phyloP scores from a whole-genome alignment of 1,140 invertebrate genomes.

The Mamestra configurata region DNA sequence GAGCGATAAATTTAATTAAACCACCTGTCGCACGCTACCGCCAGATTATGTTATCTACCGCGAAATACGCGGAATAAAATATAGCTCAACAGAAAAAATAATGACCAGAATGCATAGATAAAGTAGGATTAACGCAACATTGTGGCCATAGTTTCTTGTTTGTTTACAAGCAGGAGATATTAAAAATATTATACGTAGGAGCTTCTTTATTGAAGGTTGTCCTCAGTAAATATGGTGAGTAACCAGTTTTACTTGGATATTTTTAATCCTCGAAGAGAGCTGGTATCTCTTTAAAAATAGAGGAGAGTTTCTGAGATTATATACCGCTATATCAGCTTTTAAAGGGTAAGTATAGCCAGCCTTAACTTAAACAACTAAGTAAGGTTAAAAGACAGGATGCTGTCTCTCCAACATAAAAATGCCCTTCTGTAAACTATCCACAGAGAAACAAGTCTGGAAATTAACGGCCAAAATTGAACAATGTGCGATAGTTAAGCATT shows the following conservation, averaged over 20 bases:
- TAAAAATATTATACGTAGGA: constrained; percentile 8
- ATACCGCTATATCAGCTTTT: neutral
- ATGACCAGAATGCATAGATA: constrained; percentile 49
- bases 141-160: constrained; percentile 49
- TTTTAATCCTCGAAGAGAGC: constrained; percentile 20
- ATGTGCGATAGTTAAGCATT: constrained; percentile 48
- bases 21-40: constrained; percentile 61
- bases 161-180: constrained; percentile 33
- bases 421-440: neutral
- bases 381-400: neutral
- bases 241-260: neutral
- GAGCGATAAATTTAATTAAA: constrained; percentile 77
- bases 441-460: constrained; percentile 4
- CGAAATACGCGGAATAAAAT: constrained; percentile 65
- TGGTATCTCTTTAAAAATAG: neutral
- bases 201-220: constrained; percentile 26
- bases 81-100: constrained; percentile 45
- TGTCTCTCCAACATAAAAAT: neutral
- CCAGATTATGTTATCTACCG: constrained; percentile 69
- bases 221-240: constrained; percentile 16
- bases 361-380: neutral
- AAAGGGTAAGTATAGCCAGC: neutral
- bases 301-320: neutral
- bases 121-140: constrained; percentile 43
- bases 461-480: constrained; percentile 49